Percentiles rank a stretch among this genome's conserved stretches.
Evolutionary conservation across 2,888 invertebrate species (phyloP).

Genomic region (Drosophila meridiana): DNA sequence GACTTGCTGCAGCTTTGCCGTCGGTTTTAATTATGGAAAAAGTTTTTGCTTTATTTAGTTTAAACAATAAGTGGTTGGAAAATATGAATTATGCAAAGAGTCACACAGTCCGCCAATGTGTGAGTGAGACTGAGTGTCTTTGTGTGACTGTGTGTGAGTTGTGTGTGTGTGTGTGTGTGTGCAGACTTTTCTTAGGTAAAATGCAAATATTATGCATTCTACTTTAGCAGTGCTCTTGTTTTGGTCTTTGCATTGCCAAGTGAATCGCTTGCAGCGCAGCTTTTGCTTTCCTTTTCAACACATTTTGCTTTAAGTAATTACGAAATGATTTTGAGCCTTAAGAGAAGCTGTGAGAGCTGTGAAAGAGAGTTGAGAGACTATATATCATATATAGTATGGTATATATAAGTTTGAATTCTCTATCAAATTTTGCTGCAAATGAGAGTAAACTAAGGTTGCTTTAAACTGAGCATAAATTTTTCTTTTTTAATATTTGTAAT

Average conservation of each 20-base stretch:
- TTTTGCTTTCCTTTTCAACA: conserved; percentile 33
- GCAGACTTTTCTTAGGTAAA: conserved; percentile 63
- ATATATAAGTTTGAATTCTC: neutral
- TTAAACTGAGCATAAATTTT: no score
- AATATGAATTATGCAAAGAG: conserved; percentile 74
- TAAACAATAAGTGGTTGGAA: conserved; percentile 76
- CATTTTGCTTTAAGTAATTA: conserved; percentile 62
- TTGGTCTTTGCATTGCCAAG: conserved; percentile 43
- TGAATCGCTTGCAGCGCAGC: conserved; percentile 27
- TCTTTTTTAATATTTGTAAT: no score
- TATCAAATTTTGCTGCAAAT: no score
- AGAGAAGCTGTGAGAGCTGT: neutral
- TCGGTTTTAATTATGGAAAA: conserved; percentile 77
- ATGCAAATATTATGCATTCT: conserved; percentile 65
- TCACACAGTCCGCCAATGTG: conserved; percentile 36
- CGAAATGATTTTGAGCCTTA: conserved; percentile 25
- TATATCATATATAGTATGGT: neutral
- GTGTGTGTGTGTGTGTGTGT: conserved; percentile 19
- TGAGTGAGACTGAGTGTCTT: neutral
- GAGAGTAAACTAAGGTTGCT: neutral
- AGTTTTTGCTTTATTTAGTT: conserved; percentile 77
- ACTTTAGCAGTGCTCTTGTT: conserved; percentile 40
- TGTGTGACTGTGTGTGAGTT: conserved; percentile 12
- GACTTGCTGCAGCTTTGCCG: conserved; percentile 52
- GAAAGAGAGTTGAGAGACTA: neutral